Base-by-base conservation (phyloP, 2,888 invertebrate genomes). In the Pyrgus malvae region DNA sequence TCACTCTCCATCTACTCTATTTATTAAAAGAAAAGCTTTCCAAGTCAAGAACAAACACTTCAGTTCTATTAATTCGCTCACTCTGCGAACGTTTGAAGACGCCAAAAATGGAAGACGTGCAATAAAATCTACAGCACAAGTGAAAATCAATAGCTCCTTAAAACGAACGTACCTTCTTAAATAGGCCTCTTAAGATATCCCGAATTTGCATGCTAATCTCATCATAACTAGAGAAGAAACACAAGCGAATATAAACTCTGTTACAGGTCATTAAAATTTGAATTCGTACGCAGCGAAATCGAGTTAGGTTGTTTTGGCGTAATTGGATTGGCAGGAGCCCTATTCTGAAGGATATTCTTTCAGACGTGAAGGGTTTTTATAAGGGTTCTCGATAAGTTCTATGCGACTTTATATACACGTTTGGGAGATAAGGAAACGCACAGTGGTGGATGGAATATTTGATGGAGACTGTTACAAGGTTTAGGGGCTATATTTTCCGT, bases 371-470 rank as follows among this genome's bases (percentile, higher is more conserved):
- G 45, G 38, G 44, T 37, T 45, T 50, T 53, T 53, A 53, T 53
- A 53, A 45, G 51, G 51, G 51, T 53, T 44, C 44, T 53, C 38
- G 51, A 53, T 53, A 45, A 45, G 51, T 51, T 51, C 44, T 45
- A 53, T 45, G 51, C 35, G 17, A 29, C 29, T 53, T 53, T 53
- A 53, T 51, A 37, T 51, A 44, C 31, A 51, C 51, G 44, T 51
- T 51, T 51, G 11, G 44, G 6, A 51, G 51, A 51, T 44, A 44
- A 51, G 51, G 42, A 35, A 51, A 25, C 35, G 17, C 19, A 44
- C 42, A 42, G 42, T 51, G 17, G 44, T 44, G 35, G 35, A 9
- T 23, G 42, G 35, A 35, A 44, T 51, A 51, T 42, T 51, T 50
- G 49, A 33, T 33, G 33, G 33, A 12, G 12, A 12, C 11, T 6